Base-by-base conservation (phyloP, 2,113 vertebrate genomes). In the Platycercus adscitus region DNA sequence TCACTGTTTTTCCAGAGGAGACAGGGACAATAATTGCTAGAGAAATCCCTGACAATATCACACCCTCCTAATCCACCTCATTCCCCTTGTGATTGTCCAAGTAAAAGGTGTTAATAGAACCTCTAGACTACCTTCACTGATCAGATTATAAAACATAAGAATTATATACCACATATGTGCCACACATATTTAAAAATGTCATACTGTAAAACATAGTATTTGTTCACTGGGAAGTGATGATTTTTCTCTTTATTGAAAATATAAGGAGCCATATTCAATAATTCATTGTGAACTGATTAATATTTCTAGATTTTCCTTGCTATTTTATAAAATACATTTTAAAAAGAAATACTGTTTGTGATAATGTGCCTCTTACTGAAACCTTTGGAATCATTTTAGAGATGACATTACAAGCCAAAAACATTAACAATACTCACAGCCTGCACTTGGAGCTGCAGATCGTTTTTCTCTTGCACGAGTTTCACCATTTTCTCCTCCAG, bases 381-480 rank as follows among this genome's bases (percentile, higher is more conserved):
- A 70, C 2, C 26, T 71, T 47, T 65, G 12, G 5, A 8, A 53
- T 73, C 29, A n/a, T 44, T 84, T 92, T 50, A 39, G 31, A 35
- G 2, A 25, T 8, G 14, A 26, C 7, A 10, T 50, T 24, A 28
- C 8, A 56, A 81, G 4, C 24, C 17, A 75, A 68, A 52, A 92
- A 6, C 7, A 21, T 39, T 16, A 72, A 5, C 13, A 9, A 63
- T 66, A 86, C 98, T 97, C 83, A 99, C 98, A 29, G 98, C 93
- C 81, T 99, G 98, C 63, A 99, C 98, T 94, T 99, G 99, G 61
- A 99, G 98, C 52, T 98, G 97, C 21, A 99, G 95, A n/a, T 99
- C 99, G 23, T 99, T 99, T 89, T 99, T 99, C 58, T 99, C 99
- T 76, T 99, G 98, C 76, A 86, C 41, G 0, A 85, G 39, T 24